Evolutionary conservation across 2,797 vertebrate genomes (phyloP).

Genomic region (Artibeus jamaicensis): DNA sequence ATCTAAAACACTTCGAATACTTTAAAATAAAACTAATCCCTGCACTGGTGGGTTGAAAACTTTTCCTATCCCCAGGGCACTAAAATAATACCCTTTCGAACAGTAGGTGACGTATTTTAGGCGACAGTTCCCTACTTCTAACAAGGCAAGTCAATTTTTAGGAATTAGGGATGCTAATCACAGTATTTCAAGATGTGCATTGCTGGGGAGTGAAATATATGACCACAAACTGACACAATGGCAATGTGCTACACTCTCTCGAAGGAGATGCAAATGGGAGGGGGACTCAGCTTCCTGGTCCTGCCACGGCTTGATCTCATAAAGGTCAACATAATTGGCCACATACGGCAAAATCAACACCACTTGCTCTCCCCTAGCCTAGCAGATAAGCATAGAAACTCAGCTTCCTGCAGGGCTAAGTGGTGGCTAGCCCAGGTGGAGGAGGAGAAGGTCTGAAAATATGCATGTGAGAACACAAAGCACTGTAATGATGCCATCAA

Average conservation of each 20-base stretch:
- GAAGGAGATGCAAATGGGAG: conserved; percentile 84
- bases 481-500: conserved; percentile 78
- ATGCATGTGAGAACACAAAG: conserved; percentile 80
- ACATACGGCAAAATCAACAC: conserved; percentile 87
- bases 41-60: conserved; percentile 86
- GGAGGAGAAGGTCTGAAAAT: conserved; percentile 82
- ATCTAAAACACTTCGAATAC: conserved; percentile 82
- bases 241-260: conserved; percentile 74
- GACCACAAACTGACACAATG: conserved; percentile 84
- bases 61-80: conserved; percentile 86
- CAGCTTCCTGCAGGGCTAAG: conserved; percentile 84
- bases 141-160: conserved; percentile 85
- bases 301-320: conserved; percentile 80
- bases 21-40: conserved; percentile 86
- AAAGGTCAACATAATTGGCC: conserved; percentile 89
- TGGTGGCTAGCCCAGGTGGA: conserved; percentile 79
- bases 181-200: conserved; percentile 85
- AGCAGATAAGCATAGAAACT: conserved; percentile 80
- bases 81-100: conserved; percentile 89
- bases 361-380: conserved; percentile 75
- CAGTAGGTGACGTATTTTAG: conserved; percentile 88
- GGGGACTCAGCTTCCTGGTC: conserved; percentile 82
- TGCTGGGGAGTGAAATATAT: conserved; percentile 84
- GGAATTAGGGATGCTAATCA: conserved; percentile 89
- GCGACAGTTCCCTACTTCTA: conserved; percentile 85